Base-by-base conservation (phyloP, 2,888 invertebrate species). In the Nysson spinosus region DNA sequence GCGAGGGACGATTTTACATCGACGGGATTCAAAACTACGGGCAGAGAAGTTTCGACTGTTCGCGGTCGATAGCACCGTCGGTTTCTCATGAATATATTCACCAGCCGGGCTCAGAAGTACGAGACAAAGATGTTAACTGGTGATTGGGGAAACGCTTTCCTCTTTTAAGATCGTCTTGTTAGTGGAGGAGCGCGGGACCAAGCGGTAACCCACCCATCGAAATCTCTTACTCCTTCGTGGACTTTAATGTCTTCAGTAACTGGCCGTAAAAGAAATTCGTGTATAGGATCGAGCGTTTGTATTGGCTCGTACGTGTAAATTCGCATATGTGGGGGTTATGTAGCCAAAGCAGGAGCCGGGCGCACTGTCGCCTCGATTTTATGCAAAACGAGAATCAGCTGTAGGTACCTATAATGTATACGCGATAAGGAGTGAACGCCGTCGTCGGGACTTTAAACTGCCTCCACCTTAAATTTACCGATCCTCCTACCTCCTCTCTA, bases 51-150 rank as follows among this genome's bases (percentile, higher is more conserved):
- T 75, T 69, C 61, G 73, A 73, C 69, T 56, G 63, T 20, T 56
- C 26, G 66, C 64, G 76, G 71, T 82, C 81, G 80, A 80, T 82
- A 77, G 66, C 71, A 58, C 67, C 69, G 69, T 66, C 66, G 67
- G 72, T 69, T 62, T 69, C 81, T 83, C 84, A 84, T 84, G 84
- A 84, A 84, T 84, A 83, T 82, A 84, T 84, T 84, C 84, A 83
- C 76, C 81, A 84, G 79, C 75, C 56, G 71, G 61, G 71, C 74
- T 72, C 70, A 72, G 72, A 74, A 78, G 78, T 75, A 82, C 79
- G 79, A 80, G 78, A 83, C 83, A 79, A 83, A 83, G 83, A 83
- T 83, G 83, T 83, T 83, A 81, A 83, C 81, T 75, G 78, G 75
- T 82, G 83, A 83, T 79, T 81, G 79, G 80, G 81, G 81, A 83